Conservation (phyloP, 2,797 vertebrate genomes). For the Lagothrix lagotricha region DNA sequence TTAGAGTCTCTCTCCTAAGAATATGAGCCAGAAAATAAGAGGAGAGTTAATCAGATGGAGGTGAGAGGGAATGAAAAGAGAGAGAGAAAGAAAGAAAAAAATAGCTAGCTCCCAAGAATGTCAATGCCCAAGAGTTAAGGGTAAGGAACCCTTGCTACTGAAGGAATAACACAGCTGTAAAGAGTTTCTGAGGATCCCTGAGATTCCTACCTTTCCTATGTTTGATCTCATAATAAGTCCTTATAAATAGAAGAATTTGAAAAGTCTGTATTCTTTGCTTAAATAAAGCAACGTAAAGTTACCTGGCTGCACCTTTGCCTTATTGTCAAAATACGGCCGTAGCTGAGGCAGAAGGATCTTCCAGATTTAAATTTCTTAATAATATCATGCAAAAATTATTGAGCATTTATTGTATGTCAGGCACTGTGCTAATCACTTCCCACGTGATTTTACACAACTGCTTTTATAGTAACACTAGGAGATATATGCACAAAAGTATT, state of each 20-base stretch:
- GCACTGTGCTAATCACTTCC: not conserved
- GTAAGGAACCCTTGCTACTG: not conserved
- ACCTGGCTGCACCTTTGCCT: not conserved
- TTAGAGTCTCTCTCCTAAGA: not conserved
- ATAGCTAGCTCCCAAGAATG: not conserved
- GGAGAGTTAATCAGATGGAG: not conserved
- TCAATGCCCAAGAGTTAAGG: not conserved
- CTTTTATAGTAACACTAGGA: not conserved
- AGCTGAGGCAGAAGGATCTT: not conserved
- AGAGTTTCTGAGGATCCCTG: not conserved
- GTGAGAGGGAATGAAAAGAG: not conserved
- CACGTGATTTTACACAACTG: not conserved
- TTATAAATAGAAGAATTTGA: not conserved
- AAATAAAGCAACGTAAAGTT: not conserved
- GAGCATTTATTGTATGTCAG: not conserved
- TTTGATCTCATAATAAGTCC: not conserved
- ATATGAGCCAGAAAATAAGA: not conserved
- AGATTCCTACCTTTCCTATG: not conserved
- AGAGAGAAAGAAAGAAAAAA: not conserved
- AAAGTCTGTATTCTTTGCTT: not conserved
- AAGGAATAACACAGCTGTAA: not conserved
- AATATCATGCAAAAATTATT: not conserved
- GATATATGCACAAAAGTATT: not conserved
- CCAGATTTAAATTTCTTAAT: not conserved
- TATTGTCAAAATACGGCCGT: not conserved